Evolutionary conservation across 1,140 invertebrate genomes (phyloP).

Genomic region (Oncopodura yosiiana): DNA sequence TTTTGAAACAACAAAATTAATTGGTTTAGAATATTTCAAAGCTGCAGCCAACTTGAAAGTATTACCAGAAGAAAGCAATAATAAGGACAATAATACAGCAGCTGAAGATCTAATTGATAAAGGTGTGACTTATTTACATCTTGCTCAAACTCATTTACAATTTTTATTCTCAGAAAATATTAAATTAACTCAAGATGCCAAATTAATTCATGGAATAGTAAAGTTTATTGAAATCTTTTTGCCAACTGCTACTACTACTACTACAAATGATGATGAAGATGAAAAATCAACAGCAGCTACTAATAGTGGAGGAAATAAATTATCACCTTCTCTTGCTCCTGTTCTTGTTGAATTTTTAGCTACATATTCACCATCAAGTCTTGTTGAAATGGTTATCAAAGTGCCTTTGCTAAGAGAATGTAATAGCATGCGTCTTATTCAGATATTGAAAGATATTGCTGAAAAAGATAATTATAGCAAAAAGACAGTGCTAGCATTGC

Average conservation of each 20-base stretch:
- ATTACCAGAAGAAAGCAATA: background rate
- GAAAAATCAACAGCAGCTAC: background rate
- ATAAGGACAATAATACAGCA: background rate
- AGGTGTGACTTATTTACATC: conserved; percentile 29
- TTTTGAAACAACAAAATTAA: conserved; percentile 9
- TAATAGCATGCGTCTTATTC: conserved; percentile 13
- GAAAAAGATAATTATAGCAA: conserved; percentile 1
- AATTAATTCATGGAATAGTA: conserved; percentile 22
- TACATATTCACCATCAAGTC: conserved; percentile 7
- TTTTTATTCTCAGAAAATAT: conserved; percentile 25
- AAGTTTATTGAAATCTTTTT: conserved; percentile 24
- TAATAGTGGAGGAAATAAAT: too few species aligned
- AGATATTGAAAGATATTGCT: conserved; percentile 26
- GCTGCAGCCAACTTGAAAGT: background rate
- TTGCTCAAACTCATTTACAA: conserved; percentile 19
- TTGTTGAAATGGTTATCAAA: conserved; percentile 25
- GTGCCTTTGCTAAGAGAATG: conserved; percentile 29
- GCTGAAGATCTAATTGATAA: conserved; percentile 22
- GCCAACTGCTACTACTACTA: conserved; percentile 2
- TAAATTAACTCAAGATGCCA: conserved; percentile 13
- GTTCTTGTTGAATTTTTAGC: conserved; percentile 28
- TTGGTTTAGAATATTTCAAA: conserved; percentile 25
- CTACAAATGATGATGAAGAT: conserved; percentile 1
- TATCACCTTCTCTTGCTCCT: conserved; percentile 22
- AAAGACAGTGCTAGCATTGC: conserved; percentile 17